phyloP scores from a whole-genome alignment of 2,113 vertebrate species.

The Pica pica region DNA sequence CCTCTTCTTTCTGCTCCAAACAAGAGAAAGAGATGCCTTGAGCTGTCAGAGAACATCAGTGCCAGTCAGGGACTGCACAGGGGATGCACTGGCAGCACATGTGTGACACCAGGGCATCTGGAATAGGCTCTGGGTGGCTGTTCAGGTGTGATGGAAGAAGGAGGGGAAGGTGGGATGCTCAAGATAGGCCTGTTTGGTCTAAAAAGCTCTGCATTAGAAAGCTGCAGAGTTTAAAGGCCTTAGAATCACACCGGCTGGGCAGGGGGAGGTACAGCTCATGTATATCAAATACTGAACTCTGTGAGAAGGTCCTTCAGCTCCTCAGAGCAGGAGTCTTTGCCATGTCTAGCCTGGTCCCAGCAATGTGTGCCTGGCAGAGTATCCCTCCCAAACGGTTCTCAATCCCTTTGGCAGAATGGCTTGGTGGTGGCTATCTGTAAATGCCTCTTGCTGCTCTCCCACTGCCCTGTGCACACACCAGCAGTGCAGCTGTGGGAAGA shows the following conservation, averaged over 20 bases:
- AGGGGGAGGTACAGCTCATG: background rate
- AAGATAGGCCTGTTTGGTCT: background rate
- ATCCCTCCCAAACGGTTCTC: background rate
- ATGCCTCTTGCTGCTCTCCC: background rate
- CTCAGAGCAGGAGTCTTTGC: background rate
- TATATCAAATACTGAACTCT: fast-evolving
- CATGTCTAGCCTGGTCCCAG: background rate
- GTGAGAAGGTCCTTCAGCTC: background rate
- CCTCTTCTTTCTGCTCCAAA: background rate
- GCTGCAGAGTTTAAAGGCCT: background rate
- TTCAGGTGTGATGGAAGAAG: background rate
- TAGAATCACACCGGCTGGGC: background rate
- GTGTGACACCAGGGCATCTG: background rate
- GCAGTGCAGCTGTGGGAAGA: background rate
- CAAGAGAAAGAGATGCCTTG: background rate
- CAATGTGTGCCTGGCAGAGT: background rate
- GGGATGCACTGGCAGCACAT: background rate
- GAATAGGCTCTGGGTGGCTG: background rate
- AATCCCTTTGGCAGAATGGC: background rate
- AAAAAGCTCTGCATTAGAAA: background rate
- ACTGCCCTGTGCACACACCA: background rate
- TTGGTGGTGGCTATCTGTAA: background rate
- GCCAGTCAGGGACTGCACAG: background rate
- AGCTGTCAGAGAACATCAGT: fast-evolving
- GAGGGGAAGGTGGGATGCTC: background rate